Base-by-base conservation (phyloP, 2,888 invertebrate genomes). In the Calameuta filiformis region DNA sequence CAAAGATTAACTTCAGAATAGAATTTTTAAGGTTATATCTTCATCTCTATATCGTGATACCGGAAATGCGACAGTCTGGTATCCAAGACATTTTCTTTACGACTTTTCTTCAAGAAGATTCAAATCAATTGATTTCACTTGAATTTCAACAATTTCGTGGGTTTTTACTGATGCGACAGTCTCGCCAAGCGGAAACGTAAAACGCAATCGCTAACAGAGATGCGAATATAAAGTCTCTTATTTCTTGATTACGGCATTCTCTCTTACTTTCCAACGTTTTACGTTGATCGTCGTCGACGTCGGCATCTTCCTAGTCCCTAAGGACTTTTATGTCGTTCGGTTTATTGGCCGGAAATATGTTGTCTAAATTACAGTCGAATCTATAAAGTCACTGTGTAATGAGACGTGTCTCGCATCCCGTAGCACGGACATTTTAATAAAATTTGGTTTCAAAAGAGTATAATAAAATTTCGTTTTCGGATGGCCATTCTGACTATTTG, bases 121-220 rank as follows among this genome's bases (percentile, higher is more conserved):
- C 23, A 23, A 23, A 9, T 23, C 56, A 56, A 23, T 56, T 56
- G 23, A 56, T 23, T 56, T 23, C 56, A 23, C 56, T 15, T 9
- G 56, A 56, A 6, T 56, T 23, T 23, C 9, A 56, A 56, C 56
- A 56, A 56, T 56, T 56, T 56, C 56, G 56, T 56, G 56, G 23
- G 56, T 56, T 56, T 56, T 56, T 56, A 56, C 23, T 23, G 9
- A 9, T 56, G 79, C 80, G 83, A 83, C 85, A 9, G 85, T 86
- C 86, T 87, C 83, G 83, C 81, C 85, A 80, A 81, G 81, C 86
- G 87, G 87, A 86, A 86, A 82, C 86, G 85, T 87, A 85, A 88
- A 87, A 85, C 81, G 83, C 79, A 82, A 83, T 81, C 81, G 77
- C 81, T 82, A 79, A 76, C 81, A 82, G 79, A 79, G 79, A 74